Evolutionary conservation across 2,797 vertebrate genomes (phyloP).

Genomic region (Anomalospiza imberbis): DNA sequence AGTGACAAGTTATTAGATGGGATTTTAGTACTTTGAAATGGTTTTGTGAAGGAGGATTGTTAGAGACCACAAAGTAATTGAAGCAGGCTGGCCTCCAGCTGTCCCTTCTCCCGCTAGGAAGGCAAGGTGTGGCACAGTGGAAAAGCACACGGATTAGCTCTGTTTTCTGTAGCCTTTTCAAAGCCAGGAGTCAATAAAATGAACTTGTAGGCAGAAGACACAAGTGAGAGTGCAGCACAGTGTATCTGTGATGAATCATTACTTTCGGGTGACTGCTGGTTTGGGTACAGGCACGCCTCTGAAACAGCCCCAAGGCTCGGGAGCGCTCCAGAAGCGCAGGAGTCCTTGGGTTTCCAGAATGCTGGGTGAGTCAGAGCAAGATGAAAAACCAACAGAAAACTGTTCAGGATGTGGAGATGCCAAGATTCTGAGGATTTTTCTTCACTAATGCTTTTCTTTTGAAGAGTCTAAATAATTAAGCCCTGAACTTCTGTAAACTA

Average conservation of each 20-base stretch:
- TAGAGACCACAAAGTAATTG: slow-evolving; percentile 12
- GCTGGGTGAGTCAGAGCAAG: not conserved
- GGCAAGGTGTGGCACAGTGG: not conserved
- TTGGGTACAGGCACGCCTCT: not conserved
- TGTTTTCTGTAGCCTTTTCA: not conserved
- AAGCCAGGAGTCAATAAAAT: not conserved
- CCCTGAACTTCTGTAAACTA: not conserved
- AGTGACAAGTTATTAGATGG: slow-evolving; percentile 18
- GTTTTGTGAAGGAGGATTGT: slow-evolving; percentile 30
- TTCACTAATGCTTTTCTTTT: not conserved
- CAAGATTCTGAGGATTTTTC: not conserved
- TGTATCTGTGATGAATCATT: not conserved
- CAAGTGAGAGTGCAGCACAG: not conserved
- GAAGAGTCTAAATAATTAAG: not conserved
- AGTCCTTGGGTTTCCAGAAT: not conserved
- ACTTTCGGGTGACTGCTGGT: not conserved
- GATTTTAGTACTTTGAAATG: slow-evolving; percentile 11
- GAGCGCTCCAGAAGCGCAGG: not conserved
- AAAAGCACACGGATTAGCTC: not conserved
- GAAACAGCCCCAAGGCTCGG: not conserved
- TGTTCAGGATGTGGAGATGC: not conserved
- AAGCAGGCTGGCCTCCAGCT: slow-evolving; percentile 11
- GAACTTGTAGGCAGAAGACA: not conserved
- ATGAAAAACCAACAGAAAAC: not conserved
- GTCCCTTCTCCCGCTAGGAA: not conserved